Evolutionary conservation across 1,140 invertebrate species (phyloP).

Genomic region (Platyura marginata): DNA sequence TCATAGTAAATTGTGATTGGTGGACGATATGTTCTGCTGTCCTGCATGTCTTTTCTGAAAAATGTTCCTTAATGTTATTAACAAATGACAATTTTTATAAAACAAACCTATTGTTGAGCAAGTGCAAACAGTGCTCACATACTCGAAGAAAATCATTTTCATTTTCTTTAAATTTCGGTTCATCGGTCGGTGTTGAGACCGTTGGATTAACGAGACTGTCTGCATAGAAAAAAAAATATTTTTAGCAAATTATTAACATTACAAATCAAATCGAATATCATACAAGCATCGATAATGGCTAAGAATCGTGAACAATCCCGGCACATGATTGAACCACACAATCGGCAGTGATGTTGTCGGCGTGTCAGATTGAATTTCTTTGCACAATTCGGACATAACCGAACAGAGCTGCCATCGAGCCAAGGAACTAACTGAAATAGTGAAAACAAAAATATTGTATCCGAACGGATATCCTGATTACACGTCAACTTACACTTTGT

Average conservation of each 20-base stretch:
- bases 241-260: no score
- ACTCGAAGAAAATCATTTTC: conserved; percentile 52
- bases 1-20: conserved; percentile 68
- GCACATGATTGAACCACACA: conserved; percentile 93
- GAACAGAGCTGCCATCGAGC: conserved; percentile 80
- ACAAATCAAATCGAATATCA: no score
- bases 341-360: conserved; percentile 86
- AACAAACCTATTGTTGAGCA: conserved; percentile 46
- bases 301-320: conserved; percentile 83
- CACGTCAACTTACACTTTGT: conserved; percentile 26
- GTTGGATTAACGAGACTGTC: conserved; percentile 32
- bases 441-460: conserved; percentile 1
- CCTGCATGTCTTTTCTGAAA: conserved; percentile 58
- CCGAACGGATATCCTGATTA: neutral
- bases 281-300: conserved; percentile 64
- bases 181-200: conserved; percentile 25
- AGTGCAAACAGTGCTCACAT: conserved; percentile 64
- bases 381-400: conserved; percentile 80
- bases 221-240: conserved; percentile 11
- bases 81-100: neutral
- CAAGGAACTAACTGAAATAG: conserved; percentile 63
- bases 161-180: conserved; percentile 27
- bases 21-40: conserved; percentile 59
- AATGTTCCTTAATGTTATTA: neutral
- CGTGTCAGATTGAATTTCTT: conserved; percentile 70